Evolutionary conservation across 2,888 invertebrate species (phyloP).

Genomic region (Drosophila histrio): DNA sequence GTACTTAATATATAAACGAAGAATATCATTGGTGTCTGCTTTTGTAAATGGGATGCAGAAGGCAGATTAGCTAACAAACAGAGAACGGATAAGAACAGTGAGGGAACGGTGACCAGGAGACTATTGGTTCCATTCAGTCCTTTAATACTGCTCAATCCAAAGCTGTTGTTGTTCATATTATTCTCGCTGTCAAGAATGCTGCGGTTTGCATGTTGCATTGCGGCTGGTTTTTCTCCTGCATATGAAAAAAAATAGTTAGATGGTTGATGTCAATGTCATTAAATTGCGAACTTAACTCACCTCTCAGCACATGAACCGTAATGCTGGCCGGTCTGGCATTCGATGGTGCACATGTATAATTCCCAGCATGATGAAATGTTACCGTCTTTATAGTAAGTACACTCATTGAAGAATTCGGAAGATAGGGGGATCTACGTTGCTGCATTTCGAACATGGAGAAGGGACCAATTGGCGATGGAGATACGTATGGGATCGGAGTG

Average conservation of each 20-base stretch:
- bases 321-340: conserved; percentile 91
- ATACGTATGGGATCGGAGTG: conserved; percentile 22
- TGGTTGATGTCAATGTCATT: not conserved
- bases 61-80: conserved; percentile 47
- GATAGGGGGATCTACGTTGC: conserved; percentile 76
- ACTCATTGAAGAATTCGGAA: conserved; percentile 84
- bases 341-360: conserved; percentile 92
- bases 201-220: conserved; percentile 84
- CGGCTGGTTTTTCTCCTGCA: conserved; percentile 83
- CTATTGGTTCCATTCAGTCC: conserved; percentile 58
- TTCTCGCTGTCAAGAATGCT: conserved; percentile 81
- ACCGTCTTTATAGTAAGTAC: conserved; percentile 89
- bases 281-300: conserved; percentile 82
- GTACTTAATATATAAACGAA: conserved; percentile 43
- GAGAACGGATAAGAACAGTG: conserved; percentile 44
- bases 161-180: conserved; percentile 63
- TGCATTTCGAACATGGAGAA: conserved; percentile 42
- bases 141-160: conserved; percentile 59
- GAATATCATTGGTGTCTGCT: conserved; percentile 40
- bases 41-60: conserved; percentile 30
- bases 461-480: conserved; percentile 36
- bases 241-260: not conserved
- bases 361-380: conserved; percentile 88
- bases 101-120: conserved; percentile 27
- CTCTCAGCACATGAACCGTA: conserved; percentile 89